These are phyloP conservation scores for Indicator maculatus DNA, from an alignment of 2,113 vertebrate genomes.

Conservation along the genomic window DNA sequence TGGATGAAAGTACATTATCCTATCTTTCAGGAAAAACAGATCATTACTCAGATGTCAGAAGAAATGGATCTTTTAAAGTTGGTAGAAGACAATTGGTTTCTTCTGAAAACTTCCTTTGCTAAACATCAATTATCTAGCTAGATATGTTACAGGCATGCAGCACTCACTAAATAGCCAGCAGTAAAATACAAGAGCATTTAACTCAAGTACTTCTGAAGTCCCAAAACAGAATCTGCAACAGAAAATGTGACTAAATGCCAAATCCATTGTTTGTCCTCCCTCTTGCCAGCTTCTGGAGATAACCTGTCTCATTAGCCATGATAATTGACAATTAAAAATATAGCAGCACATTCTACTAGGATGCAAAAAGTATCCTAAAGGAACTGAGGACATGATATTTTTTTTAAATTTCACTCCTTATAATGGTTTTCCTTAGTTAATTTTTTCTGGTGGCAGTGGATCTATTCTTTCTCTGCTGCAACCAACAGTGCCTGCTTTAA, in stretches of 20 bases:
- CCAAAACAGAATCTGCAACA: neutral
- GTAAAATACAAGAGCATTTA: neutral
- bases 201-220: neutral
- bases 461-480: neutral
- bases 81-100: neutral
- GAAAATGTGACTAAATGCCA: neutral
- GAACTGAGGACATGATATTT: neutral
- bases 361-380: neutral
- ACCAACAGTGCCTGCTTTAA: neutral
- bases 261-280: neutral
- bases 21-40: neutral
- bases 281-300: neutral
- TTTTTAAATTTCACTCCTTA: neutral
- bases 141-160: neutral
- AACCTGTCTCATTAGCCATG: neutral
- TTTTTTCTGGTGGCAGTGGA: neutral
- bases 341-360: neutral
- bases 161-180: neutral
- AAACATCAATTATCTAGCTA: neutral
- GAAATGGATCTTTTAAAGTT: neutral
- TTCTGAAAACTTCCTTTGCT: neutral
- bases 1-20: rapidly evolving
- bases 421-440: neutral
- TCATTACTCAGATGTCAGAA: neutral
- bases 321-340: neutral